Percentiles rank a stretch among this genome's conserved stretches.
These are phyloP conservation scores for Chelidonichthys spinosus DNA, from an alignment of 2,797 vertebrate genomes.

Conservation along the genomic window DNA sequence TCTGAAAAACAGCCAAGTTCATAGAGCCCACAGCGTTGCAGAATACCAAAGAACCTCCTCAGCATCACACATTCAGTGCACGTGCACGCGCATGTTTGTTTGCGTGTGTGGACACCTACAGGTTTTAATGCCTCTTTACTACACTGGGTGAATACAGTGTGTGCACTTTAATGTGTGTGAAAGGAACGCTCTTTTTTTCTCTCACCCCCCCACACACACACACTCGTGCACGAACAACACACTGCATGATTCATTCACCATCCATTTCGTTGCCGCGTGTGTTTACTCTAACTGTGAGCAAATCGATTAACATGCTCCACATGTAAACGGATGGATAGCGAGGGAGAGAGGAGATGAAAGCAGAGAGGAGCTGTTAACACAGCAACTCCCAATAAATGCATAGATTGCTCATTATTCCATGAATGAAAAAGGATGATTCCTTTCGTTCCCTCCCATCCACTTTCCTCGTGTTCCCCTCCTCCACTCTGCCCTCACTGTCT, in stretches of 20 bases:
- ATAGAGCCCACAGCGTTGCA: slow-evolving; percentile 28
- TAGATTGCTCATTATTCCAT: slow-evolving; percentile 61
- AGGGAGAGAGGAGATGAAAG: slow-evolving; percentile 62
- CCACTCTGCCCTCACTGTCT: slow-evolving; percentile 31
- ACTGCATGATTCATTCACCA: slow-evolving; percentile 46
- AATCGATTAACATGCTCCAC: slow-evolving; percentile 74
- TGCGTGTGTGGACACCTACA: slow-evolving; percentile 19
- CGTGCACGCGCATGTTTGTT: slow-evolving; percentile 17
- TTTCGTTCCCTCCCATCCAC: slow-evolving; percentile 26
- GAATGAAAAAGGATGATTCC: slow-evolving; percentile 63
- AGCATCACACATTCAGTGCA: slow-evolving; percentile 22
- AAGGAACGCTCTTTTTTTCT: neutral
- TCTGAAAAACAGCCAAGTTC: slow-evolving; percentile 70
- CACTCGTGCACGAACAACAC: slow-evolving; percentile 1
- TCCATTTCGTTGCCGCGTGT: slow-evolving; percentile 38
- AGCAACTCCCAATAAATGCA: slow-evolving; percentile 66
- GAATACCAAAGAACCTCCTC: slow-evolving; percentile 68
- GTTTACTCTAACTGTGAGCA: slow-evolving; percentile 60
- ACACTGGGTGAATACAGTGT: slow-evolving; percentile 7
- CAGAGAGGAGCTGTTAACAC: slow-evolving; percentile 57
- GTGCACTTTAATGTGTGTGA: slow-evolving; percentile 14
- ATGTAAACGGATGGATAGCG: slow-evolving; percentile 55
- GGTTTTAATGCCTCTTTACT: slow-evolving; percentile 22
- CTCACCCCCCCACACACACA: neutral
- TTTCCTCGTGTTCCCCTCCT: slow-evolving; percentile 19